Evolutionary conservation across 2,888 invertebrate species (phyloP).

Genomic region (Calephelis perditalis): DNA sequence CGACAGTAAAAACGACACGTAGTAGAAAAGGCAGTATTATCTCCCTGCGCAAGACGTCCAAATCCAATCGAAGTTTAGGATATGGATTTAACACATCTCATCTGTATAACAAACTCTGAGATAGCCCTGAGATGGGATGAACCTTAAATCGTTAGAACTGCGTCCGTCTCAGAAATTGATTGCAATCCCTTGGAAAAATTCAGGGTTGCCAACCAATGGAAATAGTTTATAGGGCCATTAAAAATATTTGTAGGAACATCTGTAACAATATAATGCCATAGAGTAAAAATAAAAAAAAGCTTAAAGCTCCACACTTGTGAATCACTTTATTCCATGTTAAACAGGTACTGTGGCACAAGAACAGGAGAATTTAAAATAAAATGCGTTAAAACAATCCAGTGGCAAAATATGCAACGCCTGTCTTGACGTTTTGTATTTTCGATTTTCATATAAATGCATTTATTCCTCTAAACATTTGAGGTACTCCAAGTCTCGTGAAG

Average conservation of each 20-base stretch:
- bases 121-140: too few relatives aligned
- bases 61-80: too few relatives aligned
- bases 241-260: conserved; percentile 9
- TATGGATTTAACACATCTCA: too few relatives aligned
- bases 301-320: conserved; percentile 59
- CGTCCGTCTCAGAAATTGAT: too few relatives aligned
- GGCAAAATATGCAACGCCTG: conserved; percentile 41
- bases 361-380: conserved; percentile 46
- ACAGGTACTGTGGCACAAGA: conserved; percentile 56
- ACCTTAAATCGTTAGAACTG: too few relatives aligned
- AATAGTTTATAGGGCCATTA: too few relatives aligned
- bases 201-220: too few relatives aligned
- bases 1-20: too few relatives aligned
- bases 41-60: too few relatives aligned
- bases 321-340: conserved; percentile 45
- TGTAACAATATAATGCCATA: conserved; percentile 18
- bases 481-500: conserved; percentile 5
- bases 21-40: too few relatives aligned
- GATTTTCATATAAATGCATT: conserved; percentile 1
- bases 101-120: too few relatives aligned
- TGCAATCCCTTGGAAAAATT: too few relatives aligned
- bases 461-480: conserved; percentile 4
- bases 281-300: conserved; percentile 40
- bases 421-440: conserved; percentile 23
- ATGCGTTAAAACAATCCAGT: conserved; percentile 45